These are phyloP conservation scores for Lutjanus erythropterus DNA, from an alignment of 2,113 vertebrate species.

Conservation along the genomic window DNA sequence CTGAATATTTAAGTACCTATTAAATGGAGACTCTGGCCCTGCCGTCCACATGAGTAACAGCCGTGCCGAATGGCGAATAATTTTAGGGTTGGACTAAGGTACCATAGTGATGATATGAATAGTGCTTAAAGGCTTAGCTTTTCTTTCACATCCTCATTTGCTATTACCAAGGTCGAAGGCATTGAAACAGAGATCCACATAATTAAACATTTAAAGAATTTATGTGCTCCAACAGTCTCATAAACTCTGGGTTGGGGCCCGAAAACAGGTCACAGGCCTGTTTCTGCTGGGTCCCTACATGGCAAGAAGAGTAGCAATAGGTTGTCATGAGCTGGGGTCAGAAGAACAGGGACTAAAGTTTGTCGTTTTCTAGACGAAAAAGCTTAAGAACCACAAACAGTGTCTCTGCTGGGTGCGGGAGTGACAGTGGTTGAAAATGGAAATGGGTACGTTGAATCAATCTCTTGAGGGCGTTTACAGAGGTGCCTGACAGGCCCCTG, in stretches of 20 bases:
- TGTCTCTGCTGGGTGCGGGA: slow-evolving; percentile 63
- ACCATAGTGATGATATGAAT: slow-evolving; percentile 58
- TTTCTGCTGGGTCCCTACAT: slow-evolving; percentile 55
- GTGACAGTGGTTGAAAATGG: slow-evolving; percentile 84
- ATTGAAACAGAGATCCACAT: slow-evolving; percentile 61
- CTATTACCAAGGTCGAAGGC: slow-evolving; percentile 62
- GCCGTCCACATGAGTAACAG: slow-evolving; percentile 36
- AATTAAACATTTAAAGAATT: slow-evolving; percentile 56
- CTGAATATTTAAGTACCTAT: slow-evolving; percentile 46
- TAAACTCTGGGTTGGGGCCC: slow-evolving; percentile 62
- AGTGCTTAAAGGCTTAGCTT: slow-evolving; percentile 62
- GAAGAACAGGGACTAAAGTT: slow-evolving; percentile 29
- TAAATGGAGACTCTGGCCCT: slow-evolving; percentile 39
- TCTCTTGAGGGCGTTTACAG: slow-evolving; percentile 83
- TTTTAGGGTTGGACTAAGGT: slow-evolving; percentile 52
- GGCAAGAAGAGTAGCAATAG: slow-evolving; percentile 63
- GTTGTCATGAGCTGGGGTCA: slow-evolving; percentile 53
- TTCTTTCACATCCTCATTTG: slow-evolving; percentile 51
- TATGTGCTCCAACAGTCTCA: slow-evolving; percentile 68
- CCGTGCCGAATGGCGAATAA: not conserved
- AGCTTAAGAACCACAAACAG: slow-evolving; percentile 56
- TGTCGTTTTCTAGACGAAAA: slow-evolving; percentile 55
- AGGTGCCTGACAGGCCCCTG: slow-evolving; percentile 83
- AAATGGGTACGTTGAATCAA: slow-evolving; percentile 84
- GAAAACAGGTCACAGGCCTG: slow-evolving; percentile 42